Evolutionary conservation across 2,113 vertebrate genomes (phyloP), one percentile per base, ranked within the genome.

Genomic region (Echinops telfairi): DNA sequence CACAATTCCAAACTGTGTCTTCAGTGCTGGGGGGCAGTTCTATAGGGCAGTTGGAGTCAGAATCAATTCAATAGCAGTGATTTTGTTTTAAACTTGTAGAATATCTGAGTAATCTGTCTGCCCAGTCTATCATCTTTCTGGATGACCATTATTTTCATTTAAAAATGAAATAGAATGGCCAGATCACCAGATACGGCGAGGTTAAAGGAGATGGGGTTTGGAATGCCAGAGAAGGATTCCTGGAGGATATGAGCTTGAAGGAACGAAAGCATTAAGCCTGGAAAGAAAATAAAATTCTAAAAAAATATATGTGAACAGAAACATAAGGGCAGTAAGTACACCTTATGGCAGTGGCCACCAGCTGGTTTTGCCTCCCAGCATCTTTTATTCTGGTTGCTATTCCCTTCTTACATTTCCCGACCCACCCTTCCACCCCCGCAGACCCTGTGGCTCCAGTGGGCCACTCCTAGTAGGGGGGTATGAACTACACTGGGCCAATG

Each of bases 391-490:
- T 78, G 14, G 17, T 20, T 27, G 7, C 0, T 11, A 1, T 66
- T 4, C 2, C 10, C 4, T 9, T 11, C 27, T 33, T 25, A 15
- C 23, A 38, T 36, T 47, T 53, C 20, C 2, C 22, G 47, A 47
- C 12, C 12, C 6, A 2, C 16, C 12, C 60, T 82, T 27, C 70
- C 9, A 3, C 47, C 27, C n/a, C 47, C 33, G 64, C 57, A 33
- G 62, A 38, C 15, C 33, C 29, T 1, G 1, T n/a, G 57, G n/a
- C 88, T 1, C 1, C 68, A 36, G 47, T 14, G 73, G 29, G 7
- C 16, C 29, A 31, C 68, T 38, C 27, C 23, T 23, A 4, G 1
- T n/a, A 2, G 2, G 7, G 15, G 29, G 0, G 0, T 17, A 66
- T 57, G 68, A 78, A 4, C 5, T 31, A 64, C 58, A 22, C 40